Conservation (phyloP, 2,888 invertebrate species). For the Druceiella hillmani region DNA sequence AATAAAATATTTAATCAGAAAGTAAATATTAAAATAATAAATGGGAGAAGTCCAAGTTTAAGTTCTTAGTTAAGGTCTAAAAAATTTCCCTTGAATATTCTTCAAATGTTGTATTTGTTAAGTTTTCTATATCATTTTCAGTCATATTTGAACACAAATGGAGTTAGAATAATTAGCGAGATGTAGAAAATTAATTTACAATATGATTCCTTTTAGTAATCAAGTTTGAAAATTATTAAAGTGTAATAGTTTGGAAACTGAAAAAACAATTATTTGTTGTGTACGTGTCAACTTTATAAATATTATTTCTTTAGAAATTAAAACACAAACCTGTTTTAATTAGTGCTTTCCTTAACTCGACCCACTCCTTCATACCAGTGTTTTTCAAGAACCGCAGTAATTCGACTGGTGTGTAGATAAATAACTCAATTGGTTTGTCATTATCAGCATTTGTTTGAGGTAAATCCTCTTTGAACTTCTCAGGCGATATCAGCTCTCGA, state of each 20-base stretch:
- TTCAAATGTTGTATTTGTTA: no score
- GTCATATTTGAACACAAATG: no score
- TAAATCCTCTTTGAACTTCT: no score
- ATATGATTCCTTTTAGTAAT: constrained; percentile 1
- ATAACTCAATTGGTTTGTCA: no score
- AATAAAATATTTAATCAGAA: constrained; percentile 1
- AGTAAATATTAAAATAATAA: neutral
- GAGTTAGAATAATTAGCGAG: no score
- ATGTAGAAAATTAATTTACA: constrained; percentile 9
- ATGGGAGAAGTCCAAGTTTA: neutral
- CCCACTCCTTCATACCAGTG: constrained; percentile 49
- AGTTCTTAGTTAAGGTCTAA: neutral
- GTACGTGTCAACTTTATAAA: no score
- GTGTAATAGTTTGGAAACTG: no score
- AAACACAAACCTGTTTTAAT: constrained; percentile 35
- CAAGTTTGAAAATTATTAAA: no score
- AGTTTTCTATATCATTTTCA: no score
- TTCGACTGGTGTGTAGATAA: constrained; percentile 32
- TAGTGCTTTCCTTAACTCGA: constrained; percentile 34
- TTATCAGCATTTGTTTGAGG: constrained; percentile 12
- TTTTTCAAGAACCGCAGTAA: constrained; percentile 42
- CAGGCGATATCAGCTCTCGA: constrained; percentile 19
- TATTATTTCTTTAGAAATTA: constrained; percentile 18
- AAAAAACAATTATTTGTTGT: no score
- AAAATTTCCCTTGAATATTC: no score